A percentile compares a stretch with the other conserved stretches of the same genome.
Conservation (phyloP, 92 coral and sea anemone genomes). For the Palythoa caribaeorum region DNA sequence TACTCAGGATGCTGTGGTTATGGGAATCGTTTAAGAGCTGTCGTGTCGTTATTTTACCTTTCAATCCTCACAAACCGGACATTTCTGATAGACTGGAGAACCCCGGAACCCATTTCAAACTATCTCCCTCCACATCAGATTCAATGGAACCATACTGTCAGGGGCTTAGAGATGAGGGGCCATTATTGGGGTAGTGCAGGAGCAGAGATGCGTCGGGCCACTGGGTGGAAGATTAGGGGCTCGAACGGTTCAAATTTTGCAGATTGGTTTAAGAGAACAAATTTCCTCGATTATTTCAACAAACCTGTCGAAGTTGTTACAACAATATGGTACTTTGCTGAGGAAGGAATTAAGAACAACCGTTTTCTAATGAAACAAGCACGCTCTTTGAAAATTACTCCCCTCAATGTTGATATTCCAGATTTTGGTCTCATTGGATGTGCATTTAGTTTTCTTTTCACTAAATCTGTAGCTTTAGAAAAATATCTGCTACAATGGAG, state of each 20-base stretch:
- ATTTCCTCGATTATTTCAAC: constrained; percentile 67
- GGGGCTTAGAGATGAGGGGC: constrained; percentile 73
- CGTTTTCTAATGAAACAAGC: constrained; percentile 78
- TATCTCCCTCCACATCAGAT: constrained; percentile 75
- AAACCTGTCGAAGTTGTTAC: constrained; percentile 75
- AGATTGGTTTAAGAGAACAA: constrained; percentile 73
- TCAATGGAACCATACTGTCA: constrained; percentile 85
- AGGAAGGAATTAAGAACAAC: constrained; percentile 72
- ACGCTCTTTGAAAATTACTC: constrained; percentile 64
- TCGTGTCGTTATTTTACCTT: constrained; percentile 79
- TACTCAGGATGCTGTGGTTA: constrained; percentile 92
- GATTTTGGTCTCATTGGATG: constrained; percentile 79
- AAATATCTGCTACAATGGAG: constrained; percentile 57
- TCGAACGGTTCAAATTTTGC: constrained; percentile 58
- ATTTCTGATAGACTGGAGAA: constrained; percentile 85
- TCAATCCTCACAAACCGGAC: constrained; percentile 87
- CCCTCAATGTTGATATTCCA: constrained; percentile 68
- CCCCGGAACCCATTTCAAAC: constrained; percentile 87
- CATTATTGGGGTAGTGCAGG: constrained; percentile 90
- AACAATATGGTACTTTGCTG: constrained; percentile 90
- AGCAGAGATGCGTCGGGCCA: constrained; percentile 69
- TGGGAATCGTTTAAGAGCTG: constrained; percentile 89
- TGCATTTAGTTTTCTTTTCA: constrained; percentile 86
- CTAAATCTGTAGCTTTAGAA: constrained; percentile 70
- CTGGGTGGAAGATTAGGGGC: constrained; percentile 81